phyloP scores from a whole-genome alignment of 2,797 vertebrate genomes.

The Lepilemur ruficaudatus region DNA sequence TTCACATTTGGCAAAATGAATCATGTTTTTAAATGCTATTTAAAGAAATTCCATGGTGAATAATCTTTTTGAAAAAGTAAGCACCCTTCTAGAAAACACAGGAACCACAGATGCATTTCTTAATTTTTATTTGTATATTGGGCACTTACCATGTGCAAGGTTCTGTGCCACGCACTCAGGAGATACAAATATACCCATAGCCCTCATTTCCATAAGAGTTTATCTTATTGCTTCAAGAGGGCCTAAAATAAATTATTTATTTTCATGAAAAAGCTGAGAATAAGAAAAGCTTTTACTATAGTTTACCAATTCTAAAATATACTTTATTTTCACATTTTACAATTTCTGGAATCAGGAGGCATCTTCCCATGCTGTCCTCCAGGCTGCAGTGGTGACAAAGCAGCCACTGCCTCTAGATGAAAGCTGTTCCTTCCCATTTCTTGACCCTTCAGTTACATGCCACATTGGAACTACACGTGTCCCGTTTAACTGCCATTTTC shows the following conservation, averaged over 20 bases:
- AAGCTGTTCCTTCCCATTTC: neutral
- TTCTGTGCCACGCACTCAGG: neutral
- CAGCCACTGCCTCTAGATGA: neutral
- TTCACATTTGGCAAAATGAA: neutral
- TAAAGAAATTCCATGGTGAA: neutral
- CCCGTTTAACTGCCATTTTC: neutral
- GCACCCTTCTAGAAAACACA: neutral
- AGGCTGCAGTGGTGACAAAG: neutral
- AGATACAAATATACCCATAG: neutral
- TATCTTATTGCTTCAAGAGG: neutral
- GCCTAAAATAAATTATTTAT: neutral
- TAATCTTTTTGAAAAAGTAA: slow-evolving; percentile 31
- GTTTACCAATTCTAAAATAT: neutral
- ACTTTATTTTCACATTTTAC: neutral
- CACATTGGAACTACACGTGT: neutral
- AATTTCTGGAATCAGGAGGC: neutral
- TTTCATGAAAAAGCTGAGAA: neutral
- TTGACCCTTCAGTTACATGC: neutral
- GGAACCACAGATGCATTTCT: neutral
- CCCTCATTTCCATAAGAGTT: neutral
- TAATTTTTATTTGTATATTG: neutral
- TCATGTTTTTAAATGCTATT: slow-evolving; percentile 35
- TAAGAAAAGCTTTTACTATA: neutral
- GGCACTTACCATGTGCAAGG: neutral
- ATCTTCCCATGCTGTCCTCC: neutral